A percentile compares a stretch with the other conserved stretches of the same genome.
These are phyloP conservation scores for Thereva nobilitata DNA, from an alignment of 2,888 invertebrate species.

Conservation along the genomic window DNA sequence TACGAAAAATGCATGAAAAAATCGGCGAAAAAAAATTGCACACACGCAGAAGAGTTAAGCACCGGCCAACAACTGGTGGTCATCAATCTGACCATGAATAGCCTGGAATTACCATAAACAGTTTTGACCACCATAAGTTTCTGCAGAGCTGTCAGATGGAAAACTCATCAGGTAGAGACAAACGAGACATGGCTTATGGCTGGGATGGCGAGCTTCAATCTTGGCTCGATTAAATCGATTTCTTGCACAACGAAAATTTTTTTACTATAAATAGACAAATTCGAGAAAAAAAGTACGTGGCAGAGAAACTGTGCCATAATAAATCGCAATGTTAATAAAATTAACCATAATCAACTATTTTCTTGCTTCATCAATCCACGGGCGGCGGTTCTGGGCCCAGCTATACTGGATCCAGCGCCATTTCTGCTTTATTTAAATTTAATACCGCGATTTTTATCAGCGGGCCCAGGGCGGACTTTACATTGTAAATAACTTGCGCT, in stretches of 20 bases:
- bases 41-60: background rate
- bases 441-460: constrained; percentile 12
- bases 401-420: too few species aligned
- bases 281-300: constrained; percentile 10
- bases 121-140: constrained; percentile 20
- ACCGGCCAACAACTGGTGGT: constrained; percentile 21
- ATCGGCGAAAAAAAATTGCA: background rate
- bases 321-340: background rate
- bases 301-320: constrained; percentile 1
- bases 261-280: constrained; percentile 34
- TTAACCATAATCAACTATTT: background rate
- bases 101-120: constrained; percentile 39
- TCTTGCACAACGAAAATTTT: constrained; percentile 24
- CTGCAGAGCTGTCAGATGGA: constrained; percentile 34
- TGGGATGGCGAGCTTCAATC: constrained; percentile 23
- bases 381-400: too few species aligned
- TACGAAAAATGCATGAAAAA: constrained; percentile 16
- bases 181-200: constrained; percentile 7
- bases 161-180: constrained; percentile 29
- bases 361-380: too few species aligned
- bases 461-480: constrained; percentile 6
- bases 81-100: constrained; percentile 25
- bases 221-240: constrained; percentile 38
- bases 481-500: constrained; percentile 30
- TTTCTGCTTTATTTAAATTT: constrained; percentile 18